Evolutionary conservation across 2,113 vertebrate species (phyloP), one percentile per base, ranked within the genome.

Genomic region (Aspidoscelis tigris): DNA sequence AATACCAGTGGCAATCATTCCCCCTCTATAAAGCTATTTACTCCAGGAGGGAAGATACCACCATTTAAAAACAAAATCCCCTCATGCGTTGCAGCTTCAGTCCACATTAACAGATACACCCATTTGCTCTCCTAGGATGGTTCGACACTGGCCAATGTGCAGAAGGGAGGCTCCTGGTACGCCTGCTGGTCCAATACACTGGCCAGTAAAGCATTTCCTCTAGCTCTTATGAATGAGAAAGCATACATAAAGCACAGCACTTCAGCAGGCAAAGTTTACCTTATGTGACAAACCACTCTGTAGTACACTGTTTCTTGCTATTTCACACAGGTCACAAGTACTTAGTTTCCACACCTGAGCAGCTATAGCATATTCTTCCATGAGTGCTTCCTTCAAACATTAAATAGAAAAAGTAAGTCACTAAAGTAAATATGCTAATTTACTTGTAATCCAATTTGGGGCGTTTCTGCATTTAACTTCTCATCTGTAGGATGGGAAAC

Each of bases 301-400:
- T 41, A 99, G 86, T 5, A 99, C 98, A 0, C 99, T 99, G 95
- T 99, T 99, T 87, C 98, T 96, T 87, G 99, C 98, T 12, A 99
- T 98, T 91, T 99, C 99, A 87, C 98, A 99, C 89, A 98, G 81
- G 84, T 99, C 99, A 65, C 99, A 99, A 0, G 99, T 99, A 91
- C 97, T 99, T 53, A 99, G 96, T 93, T 99, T 99, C 98, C 98
- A 99, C 88, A 99, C 97, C 94, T 99, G 99, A 43, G 97, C 99
- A 21, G 99, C 99, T 24, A 99, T 99, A 68, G 99, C 99, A 1
- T 99, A 99, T 92, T 99, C 98, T 87, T 99, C 98, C 98, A 99
- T 99, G 73, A 98, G 95, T 1, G 98, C 97, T 89, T 99, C 98
- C 98, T 99, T 90, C 85, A 86, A 69, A 87, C 92, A 84, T 91